Evolutionary conservation across 2,797 vertebrate species (phyloP), one percentile per base, ranked within the genome.

Genomic region (Taeniopygia guttata): DNA sequence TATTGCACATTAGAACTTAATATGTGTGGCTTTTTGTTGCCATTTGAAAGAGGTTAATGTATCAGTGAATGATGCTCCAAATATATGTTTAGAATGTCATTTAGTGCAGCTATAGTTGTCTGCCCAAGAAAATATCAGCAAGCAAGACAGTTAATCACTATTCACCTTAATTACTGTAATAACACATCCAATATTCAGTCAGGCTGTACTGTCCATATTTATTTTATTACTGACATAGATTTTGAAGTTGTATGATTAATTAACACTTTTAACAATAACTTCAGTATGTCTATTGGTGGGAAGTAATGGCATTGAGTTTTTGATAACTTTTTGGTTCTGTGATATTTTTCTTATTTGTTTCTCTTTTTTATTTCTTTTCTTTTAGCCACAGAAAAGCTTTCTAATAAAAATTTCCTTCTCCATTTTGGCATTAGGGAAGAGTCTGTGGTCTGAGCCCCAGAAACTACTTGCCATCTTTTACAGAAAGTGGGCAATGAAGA

Each of bases 101-200:
- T 96, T 97, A 96, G 88, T 92, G 79, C 70, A 85, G 62, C 70
- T 93, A 42, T 73, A 81, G 87, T 94, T 93, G 89, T 92, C 88
- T 95, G 78, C 58, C 74, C 84, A 86, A 91, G 90, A 94, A 97
- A 96, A 92, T 83, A 83, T 92, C 66, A 95, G 89, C 94, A 96
- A 95, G 85, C 70, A 94, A 86, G 92, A 96, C 94, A 96, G 96
- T 77, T 94, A 97, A 97, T 97, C 96, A 78, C 95, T 96, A 96
- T 96, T 97, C 90, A 94, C 97, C 95, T 97, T 97, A 97, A 98
- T 97, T 97, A 97, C 95, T 96, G 55, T 95, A 96, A 97, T 96
- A 96, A 96, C 89, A 74, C 75, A 78, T 93, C 72, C 82, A 90
- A 95, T 96, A 96, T 97, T 96, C 92, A 96, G 89, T 90, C 77